A percentile compares a stretch with the other conserved stretches of the same genome.
Evolutionary conservation across 1,140 invertebrate genomes (phyloP).

Genomic region (Berghia stephanieae): DNA sequence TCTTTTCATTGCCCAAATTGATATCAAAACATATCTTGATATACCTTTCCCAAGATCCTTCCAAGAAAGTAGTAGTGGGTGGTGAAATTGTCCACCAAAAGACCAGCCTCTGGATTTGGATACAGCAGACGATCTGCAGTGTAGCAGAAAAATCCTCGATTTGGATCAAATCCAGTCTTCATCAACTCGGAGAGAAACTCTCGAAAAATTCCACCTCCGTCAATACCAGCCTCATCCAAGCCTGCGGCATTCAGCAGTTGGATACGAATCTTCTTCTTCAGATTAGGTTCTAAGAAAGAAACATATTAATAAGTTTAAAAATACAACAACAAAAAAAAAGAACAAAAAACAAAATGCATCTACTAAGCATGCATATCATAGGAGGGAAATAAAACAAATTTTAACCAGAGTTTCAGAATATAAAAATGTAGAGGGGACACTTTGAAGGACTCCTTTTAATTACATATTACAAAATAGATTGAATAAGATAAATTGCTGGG

Average conservation of each 20-base stretch:
- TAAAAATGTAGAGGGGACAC: too few species aligned
- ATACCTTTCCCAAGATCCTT: conserved; percentile 90
- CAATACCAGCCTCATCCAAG: conserved; percentile 91
- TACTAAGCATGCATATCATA: too few species aligned
- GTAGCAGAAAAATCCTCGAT: conserved; percentile 90
- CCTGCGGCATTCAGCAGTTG: conserved; percentile 90
- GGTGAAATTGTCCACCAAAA: conserved; percentile 84
- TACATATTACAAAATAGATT: too few species aligned
- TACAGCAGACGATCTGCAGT: conserved; percentile 94
- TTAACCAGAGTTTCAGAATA: too few species aligned
- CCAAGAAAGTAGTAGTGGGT: conserved; percentile 97
- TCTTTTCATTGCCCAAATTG: too few species aligned
- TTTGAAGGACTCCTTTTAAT: too few species aligned
- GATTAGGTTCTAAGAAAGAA: conserved; percentile 80
- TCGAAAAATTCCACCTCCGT: conserved; percentile 89
- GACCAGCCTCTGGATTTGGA: conserved; percentile 90
- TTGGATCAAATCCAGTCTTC: conserved; percentile 96
- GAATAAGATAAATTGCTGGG: too few species aligned
- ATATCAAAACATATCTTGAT: too few species aligned
- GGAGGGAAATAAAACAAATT: too few species aligned
- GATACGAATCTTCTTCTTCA: conserved; percentile 85
- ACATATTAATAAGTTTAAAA: too few species aligned
- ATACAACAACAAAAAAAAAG: too few species aligned
- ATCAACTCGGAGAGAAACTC: conserved; percentile 77
- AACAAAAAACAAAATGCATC: too few species aligned